Evolutionary conservation across 1,140 invertebrate genomes (phyloP).

Genomic region (Nasonia longicornis): DNA sequence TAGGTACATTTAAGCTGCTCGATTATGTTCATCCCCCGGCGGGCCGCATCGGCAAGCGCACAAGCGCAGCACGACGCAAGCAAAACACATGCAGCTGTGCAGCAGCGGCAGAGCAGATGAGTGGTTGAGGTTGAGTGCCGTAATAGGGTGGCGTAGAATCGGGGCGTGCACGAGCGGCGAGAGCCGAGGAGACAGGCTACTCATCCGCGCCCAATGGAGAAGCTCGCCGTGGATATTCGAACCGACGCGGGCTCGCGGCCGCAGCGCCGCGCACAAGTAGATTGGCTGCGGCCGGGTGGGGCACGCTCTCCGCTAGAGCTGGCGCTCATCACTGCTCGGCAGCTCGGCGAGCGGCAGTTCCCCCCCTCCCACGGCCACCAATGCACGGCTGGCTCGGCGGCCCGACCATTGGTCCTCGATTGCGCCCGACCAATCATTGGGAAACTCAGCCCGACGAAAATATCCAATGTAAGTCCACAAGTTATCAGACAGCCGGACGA

Average conservation of each 20-base stretch:
- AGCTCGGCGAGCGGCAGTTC: slow-evolving; percentile 67
- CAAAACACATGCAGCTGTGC: too few relatives aligned
- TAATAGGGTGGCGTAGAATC: too few relatives aligned
- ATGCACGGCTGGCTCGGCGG: slow-evolving; percentile 67
- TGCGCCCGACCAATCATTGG: slow-evolving; percentile 78
- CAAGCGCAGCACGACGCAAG: too few relatives aligned
- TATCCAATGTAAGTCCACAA: slow-evolving; percentile 85
- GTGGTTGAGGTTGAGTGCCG: too few relatives aligned
- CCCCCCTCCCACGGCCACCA: slow-evolving; percentile 69
- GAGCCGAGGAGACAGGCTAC: neutral
- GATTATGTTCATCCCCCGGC: too few relatives aligned
- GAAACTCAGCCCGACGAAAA: slow-evolving; percentile 75
- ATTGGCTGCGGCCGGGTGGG: neutral
- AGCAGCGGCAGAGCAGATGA: too few relatives aligned
- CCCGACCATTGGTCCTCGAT: slow-evolving; percentile 77
- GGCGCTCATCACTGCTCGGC: slow-evolving; percentile 56
- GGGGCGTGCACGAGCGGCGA: too few relatives aligned
- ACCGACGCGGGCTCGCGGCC: neutral
- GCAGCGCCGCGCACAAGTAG: neutral
- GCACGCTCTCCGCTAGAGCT: neutral
- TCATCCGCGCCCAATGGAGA: neutral
- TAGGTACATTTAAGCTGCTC: too few relatives aligned
- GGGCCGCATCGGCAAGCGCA: too few relatives aligned
- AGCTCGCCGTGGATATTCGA: neutral
- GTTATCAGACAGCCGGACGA: slow-evolving; percentile 71